Conservation (phyloP, 2,113 vertebrate species). For the Picathartes gymnocephalus region DNA sequence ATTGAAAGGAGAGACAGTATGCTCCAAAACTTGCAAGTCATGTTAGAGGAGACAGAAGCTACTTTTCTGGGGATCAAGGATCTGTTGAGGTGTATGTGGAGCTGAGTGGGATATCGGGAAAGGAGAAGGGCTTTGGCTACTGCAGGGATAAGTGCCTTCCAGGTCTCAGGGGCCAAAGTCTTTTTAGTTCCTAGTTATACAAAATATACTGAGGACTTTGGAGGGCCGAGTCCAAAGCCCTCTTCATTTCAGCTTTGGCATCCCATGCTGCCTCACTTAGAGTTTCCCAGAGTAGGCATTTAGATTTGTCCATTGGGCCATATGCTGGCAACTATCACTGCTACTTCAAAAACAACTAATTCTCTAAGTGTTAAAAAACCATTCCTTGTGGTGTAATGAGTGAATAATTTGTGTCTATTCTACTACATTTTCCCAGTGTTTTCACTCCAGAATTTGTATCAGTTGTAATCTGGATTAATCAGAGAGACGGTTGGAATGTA, state of each 20-base stretch:
- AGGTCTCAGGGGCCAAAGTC: not conserved
- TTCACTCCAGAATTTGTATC: not conserved
- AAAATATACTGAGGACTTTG: not conserved
- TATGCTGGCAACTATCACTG: not conserved
- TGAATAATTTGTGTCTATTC: not conserved
- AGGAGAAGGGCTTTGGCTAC: not conserved
- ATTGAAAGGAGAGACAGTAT: not conserved
- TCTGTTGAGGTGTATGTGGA: not conserved
- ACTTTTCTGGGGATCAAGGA: not conserved
- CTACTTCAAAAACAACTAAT: not conserved
- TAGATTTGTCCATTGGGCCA: not conserved
- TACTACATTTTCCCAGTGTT: not conserved
- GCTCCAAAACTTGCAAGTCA: not conserved
- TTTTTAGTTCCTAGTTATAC: not conserved
- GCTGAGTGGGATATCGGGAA: not conserved
- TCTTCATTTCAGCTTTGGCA: not conserved
- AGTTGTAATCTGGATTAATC: not conserved
- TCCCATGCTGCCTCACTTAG: not conserved
- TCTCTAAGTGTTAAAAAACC: not conserved
- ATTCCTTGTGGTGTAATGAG: not conserved
- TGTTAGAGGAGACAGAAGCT: not conserved
- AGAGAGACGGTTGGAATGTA: not conserved
- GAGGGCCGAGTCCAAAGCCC: not conserved
- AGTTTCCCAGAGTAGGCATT: not conserved
- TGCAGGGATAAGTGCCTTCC: not conserved